Evolutionary conservation across 1,140 invertebrate species (phyloP).

Genomic region (Drosophila erecta): DNA sequence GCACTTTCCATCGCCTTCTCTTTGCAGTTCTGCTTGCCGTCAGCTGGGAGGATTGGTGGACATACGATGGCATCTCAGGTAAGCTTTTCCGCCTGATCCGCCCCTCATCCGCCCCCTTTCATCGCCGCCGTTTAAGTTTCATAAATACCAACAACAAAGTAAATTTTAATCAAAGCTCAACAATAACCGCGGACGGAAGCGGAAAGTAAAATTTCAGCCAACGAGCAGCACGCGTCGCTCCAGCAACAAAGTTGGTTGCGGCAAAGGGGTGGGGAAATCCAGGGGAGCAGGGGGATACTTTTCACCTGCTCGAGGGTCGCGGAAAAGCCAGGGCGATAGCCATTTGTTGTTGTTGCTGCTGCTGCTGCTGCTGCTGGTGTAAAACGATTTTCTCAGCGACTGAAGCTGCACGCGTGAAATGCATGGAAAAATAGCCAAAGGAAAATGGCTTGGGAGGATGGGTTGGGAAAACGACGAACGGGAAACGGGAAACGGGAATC

Average conservation of each 20-base stretch:
- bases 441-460: not conserved
- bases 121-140: constrained; percentile 39
- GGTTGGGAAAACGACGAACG: not conserved
- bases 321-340: constrained; percentile 11
- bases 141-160: constrained; percentile 70
- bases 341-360: constrained; percentile 16
- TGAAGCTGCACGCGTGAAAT: constrained; percentile 55
- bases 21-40: constrained; percentile 86
- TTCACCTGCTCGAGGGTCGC: constrained; percentile 20
- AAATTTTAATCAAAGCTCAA: constrained; percentile 72
- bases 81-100: constrained; percentile 75
- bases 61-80: constrained; percentile 97
- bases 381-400: constrained; percentile 61
- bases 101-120: too few relatives aligned
- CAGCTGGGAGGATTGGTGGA: constrained; percentile 98
- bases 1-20: constrained; percentile 8
- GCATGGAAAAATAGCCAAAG: constrained; percentile 21
- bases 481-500: not conserved
- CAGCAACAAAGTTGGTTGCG: constrained; percentile 61
- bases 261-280: constrained; percentile 15
- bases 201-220: constrained; percentile 47
- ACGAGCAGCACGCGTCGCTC: constrained; percentile 52
- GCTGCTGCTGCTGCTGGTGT: constrained; percentile 28
- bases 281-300: not conserved
- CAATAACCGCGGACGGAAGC: constrained; percentile 49